Evolutionary conservation across 2,113 vertebrate species (phyloP).

Genomic region (Castor canadensis): DNA sequence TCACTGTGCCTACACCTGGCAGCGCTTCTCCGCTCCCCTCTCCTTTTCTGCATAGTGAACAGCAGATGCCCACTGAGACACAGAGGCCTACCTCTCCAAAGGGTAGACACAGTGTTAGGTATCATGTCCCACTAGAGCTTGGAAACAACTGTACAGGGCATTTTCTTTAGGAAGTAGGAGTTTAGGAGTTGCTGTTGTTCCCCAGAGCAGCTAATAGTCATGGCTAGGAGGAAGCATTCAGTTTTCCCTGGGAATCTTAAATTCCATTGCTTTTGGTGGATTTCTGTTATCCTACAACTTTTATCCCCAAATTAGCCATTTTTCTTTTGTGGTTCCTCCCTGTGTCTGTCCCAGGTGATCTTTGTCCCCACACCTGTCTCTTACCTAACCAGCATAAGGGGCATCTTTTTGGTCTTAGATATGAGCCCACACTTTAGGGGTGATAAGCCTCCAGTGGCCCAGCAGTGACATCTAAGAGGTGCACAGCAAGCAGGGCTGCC

Average conservation of each 20-base stretch:
- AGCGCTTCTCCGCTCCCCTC: neutral
- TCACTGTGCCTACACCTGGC: neutral
- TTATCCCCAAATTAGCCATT: neutral
- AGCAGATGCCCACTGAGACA: neutral
- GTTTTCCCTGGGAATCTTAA: neutral
- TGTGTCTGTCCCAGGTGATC: neutral
- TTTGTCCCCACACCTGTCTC: neutral
- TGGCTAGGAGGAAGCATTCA: neutral
- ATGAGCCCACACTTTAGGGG: neutral
- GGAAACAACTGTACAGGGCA: neutral
- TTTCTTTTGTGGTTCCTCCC: neutral
- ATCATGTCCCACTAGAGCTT: neutral
- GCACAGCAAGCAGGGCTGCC: neutral
- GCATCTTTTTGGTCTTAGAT: too few species aligned
- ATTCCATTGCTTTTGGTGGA: neutral
- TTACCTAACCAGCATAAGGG: neutral
- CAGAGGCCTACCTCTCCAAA: neutral
- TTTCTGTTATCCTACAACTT: neutral
- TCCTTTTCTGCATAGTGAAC: neutral
- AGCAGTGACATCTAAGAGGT: neutral
- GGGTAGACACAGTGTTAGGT: neutral
- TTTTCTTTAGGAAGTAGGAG: neutral
- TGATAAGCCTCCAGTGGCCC: neutral
- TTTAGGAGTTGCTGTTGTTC: neutral
- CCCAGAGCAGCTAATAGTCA: neutral